Evolutionary conservation across 1,140 invertebrate genomes (phyloP).

Genomic region (Bombus confusus): DNA sequence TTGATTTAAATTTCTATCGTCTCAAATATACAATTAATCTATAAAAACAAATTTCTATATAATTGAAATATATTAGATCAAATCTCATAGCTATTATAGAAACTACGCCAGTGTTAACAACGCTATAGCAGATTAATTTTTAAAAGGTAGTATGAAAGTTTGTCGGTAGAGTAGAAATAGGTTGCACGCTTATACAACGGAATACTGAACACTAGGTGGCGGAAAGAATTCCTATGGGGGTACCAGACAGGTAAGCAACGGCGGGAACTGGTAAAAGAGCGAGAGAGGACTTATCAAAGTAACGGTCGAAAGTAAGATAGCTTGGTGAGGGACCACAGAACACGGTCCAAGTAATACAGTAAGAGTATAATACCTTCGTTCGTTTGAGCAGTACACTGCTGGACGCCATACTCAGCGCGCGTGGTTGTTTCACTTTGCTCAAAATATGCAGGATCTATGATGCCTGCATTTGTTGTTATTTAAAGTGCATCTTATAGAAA

Average conservation of each 20-base stretch:
- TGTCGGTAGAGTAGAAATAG: constrained; percentile 31
- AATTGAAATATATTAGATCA: neutral
- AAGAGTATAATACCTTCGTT: constrained; percentile 21
- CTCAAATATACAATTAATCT: neutral
- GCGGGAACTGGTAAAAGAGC: constrained; percentile 39
- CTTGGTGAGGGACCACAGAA: constrained; percentile 7
- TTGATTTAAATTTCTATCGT: neutral
- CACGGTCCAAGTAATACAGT: constrained; percentile 17
- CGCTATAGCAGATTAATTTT: neutral
- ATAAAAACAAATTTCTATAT: neutral
- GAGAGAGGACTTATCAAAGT: constrained; percentile 33
- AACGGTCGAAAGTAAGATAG: constrained; percentile 38
- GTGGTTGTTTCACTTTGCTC: neutral
- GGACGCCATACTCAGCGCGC: constrained; percentile 53
- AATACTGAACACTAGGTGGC: constrained; percentile 44
- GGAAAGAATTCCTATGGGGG: constrained; percentile 26
- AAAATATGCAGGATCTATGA: constrained; percentile 1
- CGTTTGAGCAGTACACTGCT: constrained; percentile 63
- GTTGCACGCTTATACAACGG: neutral
- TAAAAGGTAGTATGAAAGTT: neutral
- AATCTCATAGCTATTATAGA: neutral
- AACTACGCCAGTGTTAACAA: neutral
- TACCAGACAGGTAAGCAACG: constrained; percentile 55
- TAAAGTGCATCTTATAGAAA: neutral
- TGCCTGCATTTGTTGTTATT: neutral